These are phyloP conservation scores for Sphaerophoria taeniata DNA, from an alignment of 2,888 invertebrate genomes.

Conservation along the genomic window DNA sequence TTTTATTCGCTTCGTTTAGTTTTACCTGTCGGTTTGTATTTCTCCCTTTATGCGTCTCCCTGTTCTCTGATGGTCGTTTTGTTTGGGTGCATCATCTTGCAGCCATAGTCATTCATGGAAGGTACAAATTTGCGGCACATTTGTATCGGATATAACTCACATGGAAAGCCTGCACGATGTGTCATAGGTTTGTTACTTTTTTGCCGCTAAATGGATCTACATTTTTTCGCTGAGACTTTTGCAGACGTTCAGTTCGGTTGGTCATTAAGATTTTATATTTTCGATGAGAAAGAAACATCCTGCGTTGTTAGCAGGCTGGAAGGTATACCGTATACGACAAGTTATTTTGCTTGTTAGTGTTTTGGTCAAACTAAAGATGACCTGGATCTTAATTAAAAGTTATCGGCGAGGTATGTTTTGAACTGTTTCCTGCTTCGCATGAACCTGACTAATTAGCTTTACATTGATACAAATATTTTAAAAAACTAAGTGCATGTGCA, in stretches of 20 bases:
- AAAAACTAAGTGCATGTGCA: not conserved
- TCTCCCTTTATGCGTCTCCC: not conserved
- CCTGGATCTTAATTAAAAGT: constrained; percentile 43
- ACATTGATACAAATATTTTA: not conserved
- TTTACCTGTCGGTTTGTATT: constrained; percentile 31
- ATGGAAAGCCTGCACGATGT: constrained; percentile 55
- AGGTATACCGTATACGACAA: too few species aligned
- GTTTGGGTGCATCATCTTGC: constrained; percentile 30
- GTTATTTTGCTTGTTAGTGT: too few species aligned
- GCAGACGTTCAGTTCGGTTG: not conserved
- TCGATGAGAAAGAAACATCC: constrained; percentile 35
- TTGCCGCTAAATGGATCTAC: constrained; percentile 59
- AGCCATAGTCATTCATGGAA: constrained; percentile 4
- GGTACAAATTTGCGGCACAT: constrained; percentile 63
- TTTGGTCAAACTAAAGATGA: constrained; percentile 28
- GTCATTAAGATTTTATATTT: constrained; percentile 43
- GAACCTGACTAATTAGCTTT: constrained; percentile 9
- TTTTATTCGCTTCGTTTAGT: constrained; percentile 59
- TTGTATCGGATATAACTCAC: constrained; percentile 50
- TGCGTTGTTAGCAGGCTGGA: not conserved
- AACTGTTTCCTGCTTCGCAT: constrained; percentile 17
- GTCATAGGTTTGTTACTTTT: constrained; percentile 47
- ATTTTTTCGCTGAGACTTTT: constrained; percentile 16
- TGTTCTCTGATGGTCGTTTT: not conserved
- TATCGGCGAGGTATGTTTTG: constrained; percentile 12